phyloP scores from a whole-genome alignment of 2,797 vertebrate genomes.

The Falco berigora region DNA sequence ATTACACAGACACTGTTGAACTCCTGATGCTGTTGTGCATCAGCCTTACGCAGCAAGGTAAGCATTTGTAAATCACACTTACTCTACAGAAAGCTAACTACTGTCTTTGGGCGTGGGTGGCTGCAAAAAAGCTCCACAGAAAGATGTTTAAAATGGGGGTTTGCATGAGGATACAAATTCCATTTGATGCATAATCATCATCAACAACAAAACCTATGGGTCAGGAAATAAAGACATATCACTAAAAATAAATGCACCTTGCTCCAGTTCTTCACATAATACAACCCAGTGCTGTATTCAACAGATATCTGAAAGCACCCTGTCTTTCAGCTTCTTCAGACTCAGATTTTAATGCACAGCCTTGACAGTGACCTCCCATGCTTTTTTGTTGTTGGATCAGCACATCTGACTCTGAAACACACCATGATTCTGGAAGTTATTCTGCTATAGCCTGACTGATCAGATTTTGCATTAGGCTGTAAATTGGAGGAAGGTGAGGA shows the following conservation, averaged over 20 bases:
- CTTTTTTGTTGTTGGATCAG: neutral
- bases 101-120: neutral
- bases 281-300: neutral
- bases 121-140: neutral
- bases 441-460: neutral
- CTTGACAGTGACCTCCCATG: neutral
- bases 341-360: neutral
- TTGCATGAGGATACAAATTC: neutral
- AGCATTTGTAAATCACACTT: neutral
- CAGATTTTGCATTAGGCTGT: neutral
- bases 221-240: neutral
- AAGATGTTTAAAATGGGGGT: neutral
- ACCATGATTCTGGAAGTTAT: neutral
- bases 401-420: neutral
- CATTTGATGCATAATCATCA: neutral
- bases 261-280: neutral
- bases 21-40: neutral
- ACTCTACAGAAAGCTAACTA: neutral
- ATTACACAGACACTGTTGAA: neutral
- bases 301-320: neutral
- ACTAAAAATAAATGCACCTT: neutral
- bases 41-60: neutral
- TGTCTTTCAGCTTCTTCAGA: neutral
- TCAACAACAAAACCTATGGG: neutral
- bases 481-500: neutral